Conservation (phyloP, 2,888 invertebrate species). For the Seira sanloemensis region DNA sequence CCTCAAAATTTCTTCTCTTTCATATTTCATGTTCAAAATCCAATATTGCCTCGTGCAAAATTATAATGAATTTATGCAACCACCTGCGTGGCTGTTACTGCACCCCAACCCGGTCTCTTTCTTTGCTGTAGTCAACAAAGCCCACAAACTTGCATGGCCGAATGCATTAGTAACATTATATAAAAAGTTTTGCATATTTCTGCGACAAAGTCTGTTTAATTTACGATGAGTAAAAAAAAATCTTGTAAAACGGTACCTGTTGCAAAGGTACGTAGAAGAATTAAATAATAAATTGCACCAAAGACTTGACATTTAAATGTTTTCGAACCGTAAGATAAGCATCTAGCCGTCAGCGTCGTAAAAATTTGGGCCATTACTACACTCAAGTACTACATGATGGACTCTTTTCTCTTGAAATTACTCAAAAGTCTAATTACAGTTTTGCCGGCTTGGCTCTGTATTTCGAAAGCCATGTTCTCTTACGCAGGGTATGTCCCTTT, state of each 20-base stretch:
- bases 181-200: background rate
- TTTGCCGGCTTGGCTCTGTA: background rate
- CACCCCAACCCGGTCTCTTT: constrained; percentile 25
- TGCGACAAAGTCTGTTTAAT: too few species aligned
- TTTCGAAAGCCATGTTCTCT: background rate
- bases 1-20: too few species aligned
- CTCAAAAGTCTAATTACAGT: background rate
- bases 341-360: too few species aligned
- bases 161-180: background rate
- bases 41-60: background rate
- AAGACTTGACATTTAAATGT: background rate
- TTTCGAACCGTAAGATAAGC: too few species aligned
- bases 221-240: background rate
- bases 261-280: background rate
- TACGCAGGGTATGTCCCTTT: background rate
- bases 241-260: background rate
- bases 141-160: background rate
- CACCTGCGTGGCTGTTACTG: background rate
- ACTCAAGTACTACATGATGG: background rate
- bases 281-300: background rate
- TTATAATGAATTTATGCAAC: background rate
- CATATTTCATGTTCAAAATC: background rate
- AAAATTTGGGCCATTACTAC: too few species aligned
- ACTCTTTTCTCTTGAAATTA: background rate
- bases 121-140: background rate